Evolutionary conservation across 2,113 vertebrate genomes (phyloP), one percentile per base, ranked within the genome.

Genomic region (Otolemur garnettii): DNA sequence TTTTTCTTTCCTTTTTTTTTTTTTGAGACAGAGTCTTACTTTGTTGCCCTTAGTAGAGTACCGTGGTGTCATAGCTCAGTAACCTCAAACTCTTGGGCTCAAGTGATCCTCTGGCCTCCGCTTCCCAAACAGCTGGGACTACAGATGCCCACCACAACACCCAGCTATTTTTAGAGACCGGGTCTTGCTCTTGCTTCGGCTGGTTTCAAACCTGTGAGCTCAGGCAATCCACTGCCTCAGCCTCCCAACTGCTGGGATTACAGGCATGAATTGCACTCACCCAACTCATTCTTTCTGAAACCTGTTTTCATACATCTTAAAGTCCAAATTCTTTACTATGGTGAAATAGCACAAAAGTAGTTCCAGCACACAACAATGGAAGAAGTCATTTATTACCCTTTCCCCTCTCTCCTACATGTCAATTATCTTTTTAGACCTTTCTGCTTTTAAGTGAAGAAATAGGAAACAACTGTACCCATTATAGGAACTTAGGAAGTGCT

Each of bases 401-500:
- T 26, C 6, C 33, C 21, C 38, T 4, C 6, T 87, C 30, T 28
- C 69, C 38, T 87, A 71, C 72, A 35, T 30, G 28, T 68, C 28
- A 33, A 18, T 13, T 60, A 62, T 75, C 55, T 75, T 79, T 68
- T 96, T 69, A 94, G 92, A 86, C 15, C 2, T 86, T 13, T 77
- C 64, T 81, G 42, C 60, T 84, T 50, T 78, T 91, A 95, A 28
- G 17, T 81, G 80, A 94, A 94, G 24, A 45, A 62, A 83, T 0
- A 79, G 21, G 30, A 94, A 83, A 60, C 22, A 72, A 95, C 66
- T 91, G 18, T 98, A 99, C 99, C 99, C 99, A 96, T 99, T 99
- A 95, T 99, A 99, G 71, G 99, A 99, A 81, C 98, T 98, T 97
- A 99, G 99, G 97, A 99, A 99, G 85, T 99, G 98, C 53, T 99